A percentile compares a stretch with the other conserved stretches of the same genome.
Conservation (phyloP, 1,140 invertebrate genomes). For the Teleogryllus occipitalis region DNA sequence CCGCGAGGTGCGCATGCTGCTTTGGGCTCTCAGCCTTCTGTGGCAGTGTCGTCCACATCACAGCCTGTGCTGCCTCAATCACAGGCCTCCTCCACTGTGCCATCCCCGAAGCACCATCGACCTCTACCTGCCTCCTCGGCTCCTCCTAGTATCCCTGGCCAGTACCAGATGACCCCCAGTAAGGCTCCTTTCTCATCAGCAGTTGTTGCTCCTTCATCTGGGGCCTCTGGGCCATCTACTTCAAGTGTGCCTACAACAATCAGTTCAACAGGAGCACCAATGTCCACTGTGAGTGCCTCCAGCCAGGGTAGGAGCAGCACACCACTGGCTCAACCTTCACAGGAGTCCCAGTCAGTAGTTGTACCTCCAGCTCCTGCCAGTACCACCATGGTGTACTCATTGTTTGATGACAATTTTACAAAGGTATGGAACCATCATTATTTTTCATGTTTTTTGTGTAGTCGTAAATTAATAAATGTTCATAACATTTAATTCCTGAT, state of each 20-base stretch:
- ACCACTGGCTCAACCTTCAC: conserved; percentile 22
- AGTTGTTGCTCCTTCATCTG: conserved; percentile 26
- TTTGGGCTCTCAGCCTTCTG: conserved; percentile 6
- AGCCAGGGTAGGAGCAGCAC: conserved; percentile 26
- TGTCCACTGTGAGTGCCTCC: conserved; percentile 26
- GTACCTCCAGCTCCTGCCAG: conserved; percentile 28
- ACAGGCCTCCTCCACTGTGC: conserved; percentile 26
- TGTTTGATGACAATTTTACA: conserved; percentile 65
- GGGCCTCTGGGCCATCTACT: conserved; percentile 25
- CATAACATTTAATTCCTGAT: too few relatives aligned
- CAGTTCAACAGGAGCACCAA: conserved; percentile 27
- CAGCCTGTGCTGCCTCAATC: conserved; percentile 16
- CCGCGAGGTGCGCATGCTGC: not conserved
- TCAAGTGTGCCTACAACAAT: conserved; percentile 31
- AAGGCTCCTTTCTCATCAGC: conserved; percentile 34
- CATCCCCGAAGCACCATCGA: conserved; percentile 44
- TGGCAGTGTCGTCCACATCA: conserved; percentile 19
- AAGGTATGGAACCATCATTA: conserved; percentile 35
- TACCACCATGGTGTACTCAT: conserved; percentile 55
- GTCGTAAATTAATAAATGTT: too few relatives aligned
- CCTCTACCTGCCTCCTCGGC: conserved; percentile 43
- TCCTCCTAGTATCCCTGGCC: conserved; percentile 37
- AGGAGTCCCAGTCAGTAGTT: conserved; percentile 24
- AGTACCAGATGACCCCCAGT: conserved; percentile 28
- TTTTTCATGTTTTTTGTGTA: too few relatives aligned